Evolutionary conservation across 2,888 invertebrate species (phyloP), one percentile per base, ranked within the genome.

Genomic region (Chymomyza fuscimana): DNA sequence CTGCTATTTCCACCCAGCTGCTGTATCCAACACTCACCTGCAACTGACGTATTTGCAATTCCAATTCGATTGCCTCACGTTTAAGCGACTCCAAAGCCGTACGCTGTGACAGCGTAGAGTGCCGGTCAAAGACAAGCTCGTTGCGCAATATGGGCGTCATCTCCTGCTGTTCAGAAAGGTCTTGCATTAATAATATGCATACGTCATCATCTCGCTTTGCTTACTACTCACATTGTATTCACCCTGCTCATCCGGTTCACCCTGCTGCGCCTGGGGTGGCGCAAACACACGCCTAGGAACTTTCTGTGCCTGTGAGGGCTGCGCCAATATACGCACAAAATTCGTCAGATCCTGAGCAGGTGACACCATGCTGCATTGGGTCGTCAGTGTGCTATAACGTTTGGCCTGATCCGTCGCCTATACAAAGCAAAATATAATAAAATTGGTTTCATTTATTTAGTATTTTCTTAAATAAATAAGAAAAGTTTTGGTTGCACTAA

Each of bases 41-140:
- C 79, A 96, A 93, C 91, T 97, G 96, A 89, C 96, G 95, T 87
- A 98, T 97, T 93, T 97, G 97, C 72, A 95, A 92, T 89, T 98
- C 97, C 74, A 97, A 93, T 88, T 96, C 97, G 76, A 94, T 93
- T 12, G 97, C 95, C 91, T 98, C 97, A 87, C 96, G 96, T 89
- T 95, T 94, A 64, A 98, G 94, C 67, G 95, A 94, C 73, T 97
- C 96, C 91, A 95, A 94, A 86, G 95, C 94, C 64, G 95, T 94
- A 73, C 95, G 94, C 68, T 96, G 94, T 88, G 95, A 95, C 67
- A 94, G 93, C 82, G 94, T 95, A 67, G 95, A 94, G 78, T 96
- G 93, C 72, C 96, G 93, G 91, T 97, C 95, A 90, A 96, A 94
- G 71, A 98, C 94, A 90, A 98, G 93, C 91, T 97, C 97, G 87